These are phyloP conservation scores for Lacerta bilineata DNA, from an alignment of 2,797 vertebrate genomes.

Conservation along the genomic window DNA sequence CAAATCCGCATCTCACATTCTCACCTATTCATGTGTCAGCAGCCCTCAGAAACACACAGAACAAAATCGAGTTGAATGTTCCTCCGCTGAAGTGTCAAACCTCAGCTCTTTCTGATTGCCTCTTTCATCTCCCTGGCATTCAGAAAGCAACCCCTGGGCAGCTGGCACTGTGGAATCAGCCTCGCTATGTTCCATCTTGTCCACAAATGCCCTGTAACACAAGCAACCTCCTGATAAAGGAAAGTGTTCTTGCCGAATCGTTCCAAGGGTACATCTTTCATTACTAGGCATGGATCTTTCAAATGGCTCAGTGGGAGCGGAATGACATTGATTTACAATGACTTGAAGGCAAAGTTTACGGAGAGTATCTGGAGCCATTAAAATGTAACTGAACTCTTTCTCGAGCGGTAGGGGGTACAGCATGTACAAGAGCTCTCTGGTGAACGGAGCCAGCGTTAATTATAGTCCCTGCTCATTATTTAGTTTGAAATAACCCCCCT, in stretches of 20 bases:
- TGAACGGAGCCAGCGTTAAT: constrained; percentile 42
- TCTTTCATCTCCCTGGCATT: constrained; percentile 64
- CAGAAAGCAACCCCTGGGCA: constrained; percentile 49
- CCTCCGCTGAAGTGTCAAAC: constrained; percentile 50
- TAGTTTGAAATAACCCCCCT: constrained; percentile 16
- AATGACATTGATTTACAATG: constrained; percentile 58
- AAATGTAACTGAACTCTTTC: constrained; percentile 49
- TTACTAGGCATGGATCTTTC: constrained; percentile 52
- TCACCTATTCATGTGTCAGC: constrained; percentile 61
- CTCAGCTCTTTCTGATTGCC: constrained; percentile 63
- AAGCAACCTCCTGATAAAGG: constrained; percentile 34
- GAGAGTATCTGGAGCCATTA: constrained; percentile 53
- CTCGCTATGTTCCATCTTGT: constrained; percentile 43
- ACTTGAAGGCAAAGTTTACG: constrained; percentile 52
- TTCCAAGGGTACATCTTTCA: constrained; percentile 63
- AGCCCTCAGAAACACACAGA: constrained; percentile 52
- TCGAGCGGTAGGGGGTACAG: constrained; percentile 2
- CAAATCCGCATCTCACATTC: constrained; percentile 45
- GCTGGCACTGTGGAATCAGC: constrained; percentile 47
- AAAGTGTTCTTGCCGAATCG: constrained; percentile 51
- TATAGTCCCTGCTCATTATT: constrained; percentile 40
- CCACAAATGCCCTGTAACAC: constrained; percentile 43
- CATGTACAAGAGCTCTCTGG: constrained; percentile 33
- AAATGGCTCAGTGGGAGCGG: constrained; percentile 44
- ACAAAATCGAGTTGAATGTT: constrained; percentile 58